Evolutionary conservation across 2,113 vertebrate species (phyloP).

Genomic region (Leuciscus idus): DNA sequence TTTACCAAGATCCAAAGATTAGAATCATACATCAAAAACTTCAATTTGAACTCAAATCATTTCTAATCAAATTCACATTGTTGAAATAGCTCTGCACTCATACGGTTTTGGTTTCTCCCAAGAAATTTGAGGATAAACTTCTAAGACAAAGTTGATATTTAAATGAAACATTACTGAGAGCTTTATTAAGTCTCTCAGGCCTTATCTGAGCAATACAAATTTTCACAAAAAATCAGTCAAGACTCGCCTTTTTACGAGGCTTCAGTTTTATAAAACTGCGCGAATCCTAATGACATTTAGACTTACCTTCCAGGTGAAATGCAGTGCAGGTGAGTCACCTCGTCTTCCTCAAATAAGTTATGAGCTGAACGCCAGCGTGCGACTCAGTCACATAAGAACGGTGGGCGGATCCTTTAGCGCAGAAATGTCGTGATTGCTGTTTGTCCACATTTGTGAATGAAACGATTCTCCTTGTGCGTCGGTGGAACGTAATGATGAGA

Average conservation of each 20-base stretch:
- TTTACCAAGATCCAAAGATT: background rate
- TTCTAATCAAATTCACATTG: background rate
- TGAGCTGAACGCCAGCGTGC: constrained; percentile 57
- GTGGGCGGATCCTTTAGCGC: constrained; percentile 65
- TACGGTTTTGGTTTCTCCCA: background rate
- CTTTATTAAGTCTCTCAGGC: background rate
- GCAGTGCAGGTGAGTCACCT: constrained; percentile 57
- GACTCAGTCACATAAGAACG: constrained; percentile 34
- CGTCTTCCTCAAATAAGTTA: constrained; percentile 54
- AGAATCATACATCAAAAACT: background rate
- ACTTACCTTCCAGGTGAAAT: constrained; percentile 65
- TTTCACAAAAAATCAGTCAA: background rate
- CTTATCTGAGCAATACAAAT: background rate
- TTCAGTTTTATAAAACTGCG: background rate
- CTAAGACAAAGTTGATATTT: background rate
- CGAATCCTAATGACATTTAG: background rate
- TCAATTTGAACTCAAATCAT: background rate
- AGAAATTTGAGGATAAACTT: background rate
- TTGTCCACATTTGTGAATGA: constrained; percentile 75
- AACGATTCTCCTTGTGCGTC: constrained; percentile 55
- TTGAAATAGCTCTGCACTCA: background rate
- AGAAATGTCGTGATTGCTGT: constrained; percentile 81
- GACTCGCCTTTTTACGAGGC: background rate
- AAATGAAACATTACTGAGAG: background rate
- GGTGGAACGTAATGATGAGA: constrained; percentile 21